These are phyloP conservation scores for Drosophila macrospina DNA, from an alignment of 2,888 invertebrate species.

Conservation along the genomic window DNA sequence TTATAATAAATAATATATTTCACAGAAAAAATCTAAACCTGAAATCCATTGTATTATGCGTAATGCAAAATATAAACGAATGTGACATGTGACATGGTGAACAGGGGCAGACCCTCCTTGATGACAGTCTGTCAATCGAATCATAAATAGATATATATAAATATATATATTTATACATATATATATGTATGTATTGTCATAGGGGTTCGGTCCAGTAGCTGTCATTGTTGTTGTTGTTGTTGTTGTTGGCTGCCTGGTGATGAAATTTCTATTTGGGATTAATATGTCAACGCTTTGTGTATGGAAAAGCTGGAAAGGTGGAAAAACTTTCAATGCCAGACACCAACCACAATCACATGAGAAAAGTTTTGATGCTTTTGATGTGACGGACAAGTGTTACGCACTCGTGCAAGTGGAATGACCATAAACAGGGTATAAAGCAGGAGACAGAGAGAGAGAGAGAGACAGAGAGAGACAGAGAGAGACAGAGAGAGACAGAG, in stretches of 20 bases:
- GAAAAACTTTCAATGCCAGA: slow-evolving; percentile 63
- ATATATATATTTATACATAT: no score
- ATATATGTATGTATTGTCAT: slow-evolving; percentile 24
- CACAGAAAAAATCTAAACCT: slow-evolving; percentile 10
- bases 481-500: neutral
- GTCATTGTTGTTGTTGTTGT: slow-evolving; percentile 40
- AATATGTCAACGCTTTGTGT: slow-evolving; percentile 74
- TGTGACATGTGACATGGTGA: slow-evolving; percentile 24
- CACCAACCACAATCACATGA: slow-evolving; percentile 59
- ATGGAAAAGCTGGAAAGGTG: slow-evolving; percentile 67
- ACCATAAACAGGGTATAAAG: slow-evolving; percentile 18
- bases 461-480: neutral
- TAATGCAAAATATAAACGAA: slow-evolving; percentile 26
- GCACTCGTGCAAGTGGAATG: slow-evolving; percentile 53
- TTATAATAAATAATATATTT: no score
- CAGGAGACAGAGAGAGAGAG: neutral
- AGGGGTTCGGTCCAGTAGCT: slow-evolving; percentile 23
- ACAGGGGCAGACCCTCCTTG: neutral
- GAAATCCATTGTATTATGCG: slow-evolving; percentile 28
- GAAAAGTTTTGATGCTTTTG: slow-evolving; percentile 80
- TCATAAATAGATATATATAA: neutral
- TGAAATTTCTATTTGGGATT: slow-evolving; percentile 80
- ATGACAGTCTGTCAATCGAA: slow-evolving; percentile 20
- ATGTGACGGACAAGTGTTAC: slow-evolving; percentile 75
- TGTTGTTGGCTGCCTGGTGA: slow-evolving; percentile 53